Evolutionary conservation across 2,113 vertebrate species (phyloP), one percentile per base, ranked within the genome.

Genomic region (Beaufortia kweichowensis): DNA sequence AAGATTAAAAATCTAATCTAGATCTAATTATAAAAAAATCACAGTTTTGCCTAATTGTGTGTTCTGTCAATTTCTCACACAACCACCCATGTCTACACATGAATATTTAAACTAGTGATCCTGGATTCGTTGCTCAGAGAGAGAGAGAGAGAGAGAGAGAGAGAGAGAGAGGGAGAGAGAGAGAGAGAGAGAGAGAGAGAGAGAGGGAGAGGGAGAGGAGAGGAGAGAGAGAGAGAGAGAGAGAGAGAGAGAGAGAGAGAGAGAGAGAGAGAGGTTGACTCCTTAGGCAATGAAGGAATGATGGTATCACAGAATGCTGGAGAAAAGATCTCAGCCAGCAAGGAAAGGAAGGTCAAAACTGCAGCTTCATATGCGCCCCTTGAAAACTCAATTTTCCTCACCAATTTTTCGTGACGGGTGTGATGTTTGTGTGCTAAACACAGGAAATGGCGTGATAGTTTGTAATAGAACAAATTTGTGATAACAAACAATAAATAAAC

Each of bases 261-360:
- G 33, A 26, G 15, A 59, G 24, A 77, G 65, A 77, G 33, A 59
- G 59, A 77, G 64, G 55, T 59, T 60, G 39, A 57, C 26, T 56
- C 55, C 64, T 26, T 31, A 23, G 75, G 29, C 39, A 68, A 33
- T 59, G 53, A 53, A 56, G 48, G 19, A 41, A 26, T 75, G 41
- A 65, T 75, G 28, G 50, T 75, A 75, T 75, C 72, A 63, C 28
- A 48, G 24, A 75, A 53, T 65, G 60, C 62, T 41, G 33, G 53
- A 71, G 53, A 71, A 53, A 59, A 59, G 31, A 71, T 71, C 28
- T 55, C 48, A 35, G 55, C 6, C 3, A 71, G 53, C 29, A 21
- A 15, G 23, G 50, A 57, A 67, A 55, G 48, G 33, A 71, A 71
- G 53, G 68, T 71, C 68, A 55, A 55, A 53, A 33, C 48, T 33